A percentile compares a stretch with the other conserved stretches of the same genome.
These are phyloP conservation scores for Mimachlamys varia DNA, from an alignment of 2,888 invertebrate genomes.

Conservation along the genomic window DNA sequence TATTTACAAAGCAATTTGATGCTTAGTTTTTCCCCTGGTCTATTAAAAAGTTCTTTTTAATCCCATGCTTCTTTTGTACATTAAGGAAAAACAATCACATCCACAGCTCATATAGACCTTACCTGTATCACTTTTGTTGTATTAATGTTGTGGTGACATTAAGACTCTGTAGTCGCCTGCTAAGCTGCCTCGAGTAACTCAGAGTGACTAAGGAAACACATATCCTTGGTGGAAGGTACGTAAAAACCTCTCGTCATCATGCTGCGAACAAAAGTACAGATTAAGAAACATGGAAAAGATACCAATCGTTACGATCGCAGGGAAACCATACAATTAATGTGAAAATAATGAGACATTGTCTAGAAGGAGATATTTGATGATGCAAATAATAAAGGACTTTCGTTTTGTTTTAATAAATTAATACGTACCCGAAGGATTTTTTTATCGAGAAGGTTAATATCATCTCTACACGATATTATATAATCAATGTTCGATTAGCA, in stretches of 20 bases:
- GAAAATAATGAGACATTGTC: not conserved
- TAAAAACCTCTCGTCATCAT: not conserved
- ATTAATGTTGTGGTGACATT: not conserved
- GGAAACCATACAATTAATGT: not conserved
- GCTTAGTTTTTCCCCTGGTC: not conserved
- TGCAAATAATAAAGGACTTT: not conserved
- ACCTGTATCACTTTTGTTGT: conserved; percentile 6
- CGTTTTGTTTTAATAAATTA: not conserved
- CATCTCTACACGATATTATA: not conserved
- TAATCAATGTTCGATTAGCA: not conserved
- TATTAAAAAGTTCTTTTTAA: conserved; percentile 15
- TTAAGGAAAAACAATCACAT: not conserved
- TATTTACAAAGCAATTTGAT: not conserved
- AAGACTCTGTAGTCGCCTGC: not conserved
- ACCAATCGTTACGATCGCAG: not conserved
- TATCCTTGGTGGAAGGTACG: not conserved
- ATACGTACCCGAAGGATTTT: not conserved
- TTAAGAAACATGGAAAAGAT: not conserved
- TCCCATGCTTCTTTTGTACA: not conserved
- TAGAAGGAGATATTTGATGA: not conserved
- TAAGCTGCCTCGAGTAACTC: not conserved
- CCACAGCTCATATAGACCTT: not conserved
- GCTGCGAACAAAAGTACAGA: not conserved
- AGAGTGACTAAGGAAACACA: not conserved
- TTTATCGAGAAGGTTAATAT: not conserved